A percentile compares a stretch with the other conserved stretches of the same genome.
These are phyloP conservation scores for Otocyon megalotis DNA, from an alignment of 2,113 vertebrate species.

Conservation along the genomic window DNA sequence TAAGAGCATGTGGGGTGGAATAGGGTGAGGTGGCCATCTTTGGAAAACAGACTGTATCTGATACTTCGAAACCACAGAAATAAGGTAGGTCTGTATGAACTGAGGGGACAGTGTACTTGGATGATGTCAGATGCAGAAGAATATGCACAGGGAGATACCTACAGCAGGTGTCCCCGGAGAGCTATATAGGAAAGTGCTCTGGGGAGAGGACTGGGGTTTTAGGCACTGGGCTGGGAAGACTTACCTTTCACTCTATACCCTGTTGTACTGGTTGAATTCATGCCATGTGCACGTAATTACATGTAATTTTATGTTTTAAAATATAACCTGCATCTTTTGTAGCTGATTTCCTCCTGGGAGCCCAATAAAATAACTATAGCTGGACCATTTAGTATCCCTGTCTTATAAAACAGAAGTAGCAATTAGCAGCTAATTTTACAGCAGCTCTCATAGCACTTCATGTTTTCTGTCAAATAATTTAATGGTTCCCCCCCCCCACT, in stretches of 20 bases:
- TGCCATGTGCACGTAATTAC: neutral
- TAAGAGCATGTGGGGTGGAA: neutral
- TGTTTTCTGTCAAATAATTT: slow-evolving; percentile 45
- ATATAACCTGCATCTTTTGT: neutral
- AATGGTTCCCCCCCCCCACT: neutral
- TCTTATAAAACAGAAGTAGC: slow-evolving; percentile 9
- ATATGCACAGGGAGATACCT: neutral
- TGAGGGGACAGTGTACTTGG: neutral
- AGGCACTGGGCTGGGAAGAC: neutral
- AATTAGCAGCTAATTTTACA: slow-evolving; percentile 36
- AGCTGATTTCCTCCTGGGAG: neutral
- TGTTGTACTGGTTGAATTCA: neutral
- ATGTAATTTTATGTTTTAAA: neutral
- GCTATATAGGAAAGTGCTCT: neutral
- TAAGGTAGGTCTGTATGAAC: neutral
- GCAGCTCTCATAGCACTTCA: neutral
- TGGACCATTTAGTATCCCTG: neutral
- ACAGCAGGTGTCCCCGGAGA: neutral
- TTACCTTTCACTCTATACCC: neutral
- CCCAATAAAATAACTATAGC: neutral
- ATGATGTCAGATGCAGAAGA: neutral
- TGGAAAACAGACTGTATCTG: neutral
- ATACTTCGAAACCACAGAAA: neutral
- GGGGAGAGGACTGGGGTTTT: neutral
- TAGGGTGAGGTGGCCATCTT: neutral